Conservation (phyloP, 2,113 vertebrate genomes). For the Poeciliopsis retropinna region DNA sequence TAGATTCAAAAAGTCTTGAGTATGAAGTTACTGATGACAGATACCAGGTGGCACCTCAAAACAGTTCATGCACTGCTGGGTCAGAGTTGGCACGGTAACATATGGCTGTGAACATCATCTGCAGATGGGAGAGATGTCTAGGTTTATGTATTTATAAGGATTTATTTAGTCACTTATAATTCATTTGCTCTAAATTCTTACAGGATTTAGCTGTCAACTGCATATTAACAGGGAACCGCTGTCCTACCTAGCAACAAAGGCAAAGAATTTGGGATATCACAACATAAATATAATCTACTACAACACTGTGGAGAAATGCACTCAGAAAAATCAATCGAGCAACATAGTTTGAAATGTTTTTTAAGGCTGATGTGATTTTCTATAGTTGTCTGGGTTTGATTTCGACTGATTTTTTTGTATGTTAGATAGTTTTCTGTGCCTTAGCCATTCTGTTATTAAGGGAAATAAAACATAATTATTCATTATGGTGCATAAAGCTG, state of each 20-base stretch:
- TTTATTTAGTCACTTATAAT: conserved; percentile 5
- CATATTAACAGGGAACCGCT: background rate
- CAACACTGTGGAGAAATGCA: background rate
- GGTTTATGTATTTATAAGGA: conserved; percentile 7
- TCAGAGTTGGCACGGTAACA: background rate
- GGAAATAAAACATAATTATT: conserved; percentile 20
- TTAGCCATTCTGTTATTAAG: background rate
- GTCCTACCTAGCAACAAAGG: background rate
- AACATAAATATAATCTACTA: conserved; percentile 10
- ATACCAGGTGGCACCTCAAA: background rate
- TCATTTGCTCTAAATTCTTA: background rate
- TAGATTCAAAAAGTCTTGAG: background rate
- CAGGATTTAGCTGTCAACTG: background rate
- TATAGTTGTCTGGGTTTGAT: background rate
- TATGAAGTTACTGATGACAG: background rate
- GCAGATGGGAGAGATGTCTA: background rate
- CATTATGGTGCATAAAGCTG: conserved; percentile 15
- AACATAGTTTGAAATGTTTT: conserved; percentile 12
- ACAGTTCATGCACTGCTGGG: background rate
- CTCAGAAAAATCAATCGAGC: background rate
- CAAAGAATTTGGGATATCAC: background rate
- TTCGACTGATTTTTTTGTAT: background rate
- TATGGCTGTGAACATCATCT: background rate
- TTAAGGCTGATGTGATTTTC: background rate
- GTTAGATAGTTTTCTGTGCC: background rate